Evolutionary conservation across 2,888 invertebrate species (phyloP).

Genomic region (Willowsia nigromaculata): DNA sequence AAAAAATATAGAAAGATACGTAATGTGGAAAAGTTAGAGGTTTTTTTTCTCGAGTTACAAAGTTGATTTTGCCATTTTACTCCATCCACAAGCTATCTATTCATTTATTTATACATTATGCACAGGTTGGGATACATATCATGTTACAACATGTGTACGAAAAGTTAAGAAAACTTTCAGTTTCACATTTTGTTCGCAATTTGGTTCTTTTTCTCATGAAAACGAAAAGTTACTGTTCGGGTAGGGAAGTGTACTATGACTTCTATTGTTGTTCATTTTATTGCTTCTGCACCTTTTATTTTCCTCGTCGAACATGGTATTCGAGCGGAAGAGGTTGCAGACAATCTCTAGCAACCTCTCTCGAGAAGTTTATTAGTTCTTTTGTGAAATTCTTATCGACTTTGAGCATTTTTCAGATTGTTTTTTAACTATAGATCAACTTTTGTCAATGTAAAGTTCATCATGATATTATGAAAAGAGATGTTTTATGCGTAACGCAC

Average conservation of each 20-base stretch:
- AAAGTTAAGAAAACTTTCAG: conserved; percentile 39
- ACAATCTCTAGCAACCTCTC: conserved; percentile 7
- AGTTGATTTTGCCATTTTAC: conserved; percentile 39
- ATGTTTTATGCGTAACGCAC: neutral
- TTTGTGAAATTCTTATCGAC: neutral
- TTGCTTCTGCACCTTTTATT: conserved; percentile 27
- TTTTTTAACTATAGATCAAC: neutral
- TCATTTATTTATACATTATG: conserved; percentile 56
- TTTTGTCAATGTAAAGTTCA: neutral
- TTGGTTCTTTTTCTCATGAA: neutral
- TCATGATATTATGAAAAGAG: neutral
- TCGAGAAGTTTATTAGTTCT: conserved; percentile 30
- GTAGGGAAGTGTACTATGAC: neutral
- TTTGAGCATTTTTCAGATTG: neutral
- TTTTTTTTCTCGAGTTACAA: neutral
- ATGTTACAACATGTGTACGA: conserved; percentile 3
- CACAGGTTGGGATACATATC: conserved; percentile 6
- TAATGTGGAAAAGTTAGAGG: neutral
- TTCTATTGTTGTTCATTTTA: conserved; percentile 52
- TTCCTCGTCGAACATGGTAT: conserved; percentile 3
- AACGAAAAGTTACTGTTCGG: conserved; percentile 6
- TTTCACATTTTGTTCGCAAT: conserved; percentile 31
- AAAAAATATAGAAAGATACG: neutral
- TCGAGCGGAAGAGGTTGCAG: neutral
- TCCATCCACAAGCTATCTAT: conserved; percentile 32